These are phyloP conservation scores for Orchesella flavescens DNA, from an alignment of 2,888 invertebrate species.

Conservation along the genomic window DNA sequence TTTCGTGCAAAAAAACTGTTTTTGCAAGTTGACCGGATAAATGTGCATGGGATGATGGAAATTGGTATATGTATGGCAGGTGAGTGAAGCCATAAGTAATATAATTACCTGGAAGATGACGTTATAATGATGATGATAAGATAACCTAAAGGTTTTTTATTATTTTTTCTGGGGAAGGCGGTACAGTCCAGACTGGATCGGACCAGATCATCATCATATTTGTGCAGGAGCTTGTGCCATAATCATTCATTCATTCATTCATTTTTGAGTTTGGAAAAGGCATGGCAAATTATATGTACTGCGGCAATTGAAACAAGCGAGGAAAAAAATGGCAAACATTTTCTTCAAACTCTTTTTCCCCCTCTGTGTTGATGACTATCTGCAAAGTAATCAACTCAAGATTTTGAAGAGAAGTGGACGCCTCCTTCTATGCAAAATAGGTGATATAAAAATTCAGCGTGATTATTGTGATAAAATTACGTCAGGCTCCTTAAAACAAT, in stretches of 20 bases:
- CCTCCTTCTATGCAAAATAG: slow-evolving; percentile 15
- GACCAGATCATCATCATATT: not conserved
- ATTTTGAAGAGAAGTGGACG: not conserved
- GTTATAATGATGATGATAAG: not conserved
- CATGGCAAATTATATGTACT: too few relatives aligned
- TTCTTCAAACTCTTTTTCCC: too few relatives aligned
- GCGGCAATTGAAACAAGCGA: too few relatives aligned
- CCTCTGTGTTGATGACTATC: too few relatives aligned
- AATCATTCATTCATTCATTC: too few relatives aligned
- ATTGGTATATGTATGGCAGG: not conserved
- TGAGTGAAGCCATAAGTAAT: too few relatives aligned
- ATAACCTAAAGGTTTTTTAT: not conserved
- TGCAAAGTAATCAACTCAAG: too few relatives aligned
- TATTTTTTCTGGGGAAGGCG: not conserved
- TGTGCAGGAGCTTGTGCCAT: too few relatives aligned
- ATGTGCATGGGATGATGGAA: not conserved
- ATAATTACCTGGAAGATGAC: too few relatives aligned
- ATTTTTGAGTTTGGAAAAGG: too few relatives aligned
- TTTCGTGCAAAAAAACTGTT: not conserved
- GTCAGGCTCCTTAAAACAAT: not conserved
- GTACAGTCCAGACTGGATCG: not conserved
- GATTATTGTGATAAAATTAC: not conserved
- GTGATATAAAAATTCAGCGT: not conserved
- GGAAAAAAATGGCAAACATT: too few relatives aligned
- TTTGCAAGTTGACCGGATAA: not conserved